A percentile compares a stretch with the other conserved stretches of the same genome.
These are phyloP conservation scores for Rhodophaea formosa DNA, from an alignment of 2,888 invertebrate species.

Conservation along the genomic window DNA sequence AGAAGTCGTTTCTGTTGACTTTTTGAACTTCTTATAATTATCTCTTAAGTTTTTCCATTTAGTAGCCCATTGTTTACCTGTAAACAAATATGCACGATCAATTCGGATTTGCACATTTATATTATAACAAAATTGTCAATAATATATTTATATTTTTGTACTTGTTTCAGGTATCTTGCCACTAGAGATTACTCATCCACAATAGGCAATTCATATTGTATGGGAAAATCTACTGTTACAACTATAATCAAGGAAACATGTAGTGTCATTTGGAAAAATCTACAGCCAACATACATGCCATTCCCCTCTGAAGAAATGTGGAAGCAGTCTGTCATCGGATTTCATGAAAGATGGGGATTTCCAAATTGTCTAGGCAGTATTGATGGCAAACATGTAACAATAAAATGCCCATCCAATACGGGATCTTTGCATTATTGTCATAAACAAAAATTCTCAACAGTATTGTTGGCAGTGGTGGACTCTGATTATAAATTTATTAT, in stretches of 20 bases:
- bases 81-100: slow-evolving; percentile 15
- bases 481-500: slow-evolving; percentile 31
- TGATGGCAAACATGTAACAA: slow-evolving; percentile 32
- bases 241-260: slow-evolving; percentile 16
- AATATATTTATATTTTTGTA: slow-evolving; percentile 15
- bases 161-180: slow-evolving; percentile 16
- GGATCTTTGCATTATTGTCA: slow-evolving; percentile 33
- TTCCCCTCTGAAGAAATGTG: slow-evolving; percentile 17
- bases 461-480: slow-evolving; percentile 38
- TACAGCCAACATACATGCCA: slow-evolving; percentile 15
- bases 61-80: slow-evolving; percentile 22
- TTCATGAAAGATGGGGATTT: slow-evolving; percentile 22
- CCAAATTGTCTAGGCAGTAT: slow-evolving; percentile 24
- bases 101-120: slow-evolving; percentile 19
- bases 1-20: slow-evolving; percentile 6
- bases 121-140: background rate
- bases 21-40: slow-evolving; percentile 32
- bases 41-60: slow-evolving; percentile 34
- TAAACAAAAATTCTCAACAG: slow-evolving; percentile 38
- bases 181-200: slow-evolving; percentile 12
- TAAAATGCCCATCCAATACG: slow-evolving; percentile 24
- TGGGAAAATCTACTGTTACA: slow-evolving; percentile 13
- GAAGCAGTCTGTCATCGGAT: slow-evolving; percentile 19
- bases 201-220: slow-evolving; percentile 14
- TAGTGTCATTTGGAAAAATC: slow-evolving; percentile 12